Evolutionary conservation across 2,797 vertebrate species (phyloP).

Genomic region (Miichthys miiuy): DNA sequence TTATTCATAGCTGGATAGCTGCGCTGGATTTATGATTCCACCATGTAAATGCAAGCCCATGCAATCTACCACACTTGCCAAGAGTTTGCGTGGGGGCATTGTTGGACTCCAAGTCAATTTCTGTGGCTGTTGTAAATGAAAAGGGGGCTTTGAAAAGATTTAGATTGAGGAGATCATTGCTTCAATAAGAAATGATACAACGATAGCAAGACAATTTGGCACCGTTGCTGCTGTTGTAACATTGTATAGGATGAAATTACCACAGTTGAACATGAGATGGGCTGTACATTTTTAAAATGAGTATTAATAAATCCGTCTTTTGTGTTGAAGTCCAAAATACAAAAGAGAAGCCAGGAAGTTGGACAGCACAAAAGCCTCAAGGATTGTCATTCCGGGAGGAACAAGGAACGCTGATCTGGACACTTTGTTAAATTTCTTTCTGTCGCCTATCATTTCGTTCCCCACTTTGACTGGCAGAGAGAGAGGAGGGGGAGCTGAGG

Average conservation of each 20-base stretch:
- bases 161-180: constrained; percentile 35
- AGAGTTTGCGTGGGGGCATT: constrained; percentile 49
- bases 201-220: constrained; percentile 23
- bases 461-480: constrained; percentile 62
- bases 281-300: background rate
- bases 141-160: constrained; percentile 40
- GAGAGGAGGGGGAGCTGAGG: background rate
- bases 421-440: constrained; percentile 54
- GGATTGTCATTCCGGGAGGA: constrained; percentile 37
- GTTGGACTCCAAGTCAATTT: constrained; percentile 43
- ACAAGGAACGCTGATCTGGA: constrained; percentile 58
- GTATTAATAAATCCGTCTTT: constrained; percentile 9
- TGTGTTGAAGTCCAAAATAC: background rate
- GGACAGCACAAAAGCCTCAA: constrained; percentile 29
- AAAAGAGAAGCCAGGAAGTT: constrained; percentile 26
- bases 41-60: constrained; percentile 66
- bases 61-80: constrained; percentile 63
- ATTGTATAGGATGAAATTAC: constrained; percentile 31
- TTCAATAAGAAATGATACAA: constrained; percentile 32
- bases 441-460: constrained; percentile 54
- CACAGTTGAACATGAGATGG: background rate
- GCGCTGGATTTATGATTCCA: constrained; percentile 67
- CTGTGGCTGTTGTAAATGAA: constrained; percentile 48
- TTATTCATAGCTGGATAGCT: constrained; percentile 77
- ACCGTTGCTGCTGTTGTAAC: background rate